Base-by-base conservation (phyloP, 2,888 invertebrate genomes). In the Cyclophora albipunctata region DNA sequence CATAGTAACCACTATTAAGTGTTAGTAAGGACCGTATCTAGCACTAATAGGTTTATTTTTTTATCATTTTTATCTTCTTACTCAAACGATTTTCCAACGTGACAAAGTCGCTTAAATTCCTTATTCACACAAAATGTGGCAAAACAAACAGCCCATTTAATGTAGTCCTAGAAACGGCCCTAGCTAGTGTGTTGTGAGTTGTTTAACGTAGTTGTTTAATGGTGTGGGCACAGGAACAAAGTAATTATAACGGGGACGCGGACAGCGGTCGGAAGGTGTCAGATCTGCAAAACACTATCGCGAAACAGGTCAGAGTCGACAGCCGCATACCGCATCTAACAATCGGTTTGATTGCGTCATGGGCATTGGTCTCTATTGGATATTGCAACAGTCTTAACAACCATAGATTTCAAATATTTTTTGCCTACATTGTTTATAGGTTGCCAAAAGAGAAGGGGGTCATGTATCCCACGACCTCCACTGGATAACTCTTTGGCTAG, bases 271-370 rank as follows among this genome's bases (percentile, higher is more conserved):
- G 78, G 73, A 90, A 90, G 89, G 91, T 95, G 71, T 91, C 92
- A 75, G 95, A 96, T 83, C 92, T 96, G 67, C 96, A 96, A 90
- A 92, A 92, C 78, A 94, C 95, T 69, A 91, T 96, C 82, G 95
- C 95, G 81, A 96, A 96, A 82, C 96, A 96, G 93, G 96, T 96
- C 79, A 88, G 88, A 60, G 34, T 3, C 49, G 54, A 52, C 56
- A 45, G 20, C 20, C 50, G 50, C 50, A 48, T 55, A 51, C 51
- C 55, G 57, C 57, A 61, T 55, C 4, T 50, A 37, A n/a, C 43
- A 20, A 43, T 6, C 43, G 6, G 43, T 20, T 43, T 7, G 34
- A 43, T 43, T 43, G 33, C 43, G 34, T 43, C 20, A 44, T 49
- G 37, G 40, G 7, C 1, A 44, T 40, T 35, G 34, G 34, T 43